phyloP scores from a whole-genome alignment of 2,113 vertebrate species.

The Pteronura brasiliensis region DNA sequence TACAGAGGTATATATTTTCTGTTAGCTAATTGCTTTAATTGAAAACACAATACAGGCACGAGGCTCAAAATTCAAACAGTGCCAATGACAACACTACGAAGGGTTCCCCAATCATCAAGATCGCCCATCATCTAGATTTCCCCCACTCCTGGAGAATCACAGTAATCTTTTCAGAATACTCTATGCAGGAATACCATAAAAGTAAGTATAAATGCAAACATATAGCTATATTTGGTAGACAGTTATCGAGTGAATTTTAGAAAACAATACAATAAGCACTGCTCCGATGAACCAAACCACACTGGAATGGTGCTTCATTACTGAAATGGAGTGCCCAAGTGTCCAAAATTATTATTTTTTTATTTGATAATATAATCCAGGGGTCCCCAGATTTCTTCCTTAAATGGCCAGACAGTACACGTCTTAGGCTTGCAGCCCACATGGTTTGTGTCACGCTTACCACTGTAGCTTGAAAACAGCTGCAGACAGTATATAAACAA shows the following conservation, averaged over 20 bases:
- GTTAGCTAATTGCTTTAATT: not conserved
- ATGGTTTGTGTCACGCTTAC: not conserved
- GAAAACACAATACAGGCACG: not conserved
- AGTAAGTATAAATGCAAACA: not conserved
- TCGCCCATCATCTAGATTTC: not conserved
- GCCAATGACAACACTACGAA: not conserved
- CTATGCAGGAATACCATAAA: not conserved
- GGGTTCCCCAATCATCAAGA: not conserved
- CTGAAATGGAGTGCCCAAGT: not conserved
- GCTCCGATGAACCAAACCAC: not conserved
- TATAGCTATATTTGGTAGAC: not conserved
- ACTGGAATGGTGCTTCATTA: not conserved
- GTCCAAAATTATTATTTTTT: not conserved
- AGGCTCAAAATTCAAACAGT: constrained; percentile 1
- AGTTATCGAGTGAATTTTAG: not conserved
- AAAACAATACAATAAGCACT: not conserved
- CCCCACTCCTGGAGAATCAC: not conserved
- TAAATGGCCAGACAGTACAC: not conserved
- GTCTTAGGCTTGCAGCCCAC: not conserved
- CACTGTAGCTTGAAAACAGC: not conserved
- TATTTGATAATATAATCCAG: not conserved
- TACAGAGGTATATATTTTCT: not conserved
- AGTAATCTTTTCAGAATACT: not conserved
- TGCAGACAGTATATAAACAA: not conserved
- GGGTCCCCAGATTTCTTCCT: not conserved